Conservation (phyloP, 2,797 vertebrate species). For the Melanotaenia boesemani region DNA sequence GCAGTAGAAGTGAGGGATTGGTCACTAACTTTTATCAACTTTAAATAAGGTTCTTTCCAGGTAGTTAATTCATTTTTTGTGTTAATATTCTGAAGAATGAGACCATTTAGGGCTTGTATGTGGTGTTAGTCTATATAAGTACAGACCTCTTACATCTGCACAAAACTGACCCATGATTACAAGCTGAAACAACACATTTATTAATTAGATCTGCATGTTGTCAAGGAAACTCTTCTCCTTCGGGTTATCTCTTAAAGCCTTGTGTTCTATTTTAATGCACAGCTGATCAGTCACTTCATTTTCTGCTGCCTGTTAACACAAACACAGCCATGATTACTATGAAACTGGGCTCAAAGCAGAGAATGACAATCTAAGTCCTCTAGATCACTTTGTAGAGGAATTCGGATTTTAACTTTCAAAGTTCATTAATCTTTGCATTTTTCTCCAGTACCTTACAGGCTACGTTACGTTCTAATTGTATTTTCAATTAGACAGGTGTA, state of each 20-base stretch:
- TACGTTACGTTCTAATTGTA: constrained; percentile 2
- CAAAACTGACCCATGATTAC: background rate
- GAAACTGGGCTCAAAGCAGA: background rate
- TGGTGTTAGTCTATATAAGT: background rate
- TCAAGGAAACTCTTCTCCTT: constrained; percentile 20
- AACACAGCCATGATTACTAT: background rate
- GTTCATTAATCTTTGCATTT: background rate
- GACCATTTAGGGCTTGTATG: too few species aligned
- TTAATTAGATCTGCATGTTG: background rate
- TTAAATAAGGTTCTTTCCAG: constrained; percentile 12
- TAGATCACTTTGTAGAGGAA: background rate
- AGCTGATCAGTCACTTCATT: constrained; percentile 19
- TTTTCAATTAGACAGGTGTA: constrained; percentile 13
- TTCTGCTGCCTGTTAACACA: constrained; percentile 13
- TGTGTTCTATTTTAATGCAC: constrained; percentile 22
- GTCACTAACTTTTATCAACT: constrained; percentile 4
- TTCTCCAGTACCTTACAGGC: background rate
- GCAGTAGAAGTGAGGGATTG: constrained; percentile 28
- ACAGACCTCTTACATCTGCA: background rate
- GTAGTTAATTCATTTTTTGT: background rate
- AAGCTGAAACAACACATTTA: constrained; percentile 12
- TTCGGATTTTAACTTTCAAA: constrained; percentile 7
- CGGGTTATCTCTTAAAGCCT: constrained; percentile 10
- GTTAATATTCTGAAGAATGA: constrained; percentile 7
- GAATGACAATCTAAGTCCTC: constrained; percentile 2